Evolutionary conservation across 2,797 vertebrate genomes (phyloP).

Genomic region (Enteromius fasciolatus): DNA sequence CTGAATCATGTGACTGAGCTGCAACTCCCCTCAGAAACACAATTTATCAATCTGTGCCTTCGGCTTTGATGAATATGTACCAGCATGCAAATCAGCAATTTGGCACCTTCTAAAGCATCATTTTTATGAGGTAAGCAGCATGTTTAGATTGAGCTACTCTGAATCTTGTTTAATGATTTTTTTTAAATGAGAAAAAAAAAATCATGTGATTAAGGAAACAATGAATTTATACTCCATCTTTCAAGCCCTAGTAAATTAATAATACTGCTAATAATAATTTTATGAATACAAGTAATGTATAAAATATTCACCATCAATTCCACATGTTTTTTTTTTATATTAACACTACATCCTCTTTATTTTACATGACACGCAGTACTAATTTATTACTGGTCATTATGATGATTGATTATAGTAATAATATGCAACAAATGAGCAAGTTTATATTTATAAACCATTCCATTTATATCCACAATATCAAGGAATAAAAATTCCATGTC

Average conservation of each 20-base stretch:
- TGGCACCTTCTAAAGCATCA: slow-evolving; percentile 2
- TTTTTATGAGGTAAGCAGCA: slow-evolving; percentile 28
- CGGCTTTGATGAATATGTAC: slow-evolving; percentile 40
- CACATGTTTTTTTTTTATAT: not conserved
- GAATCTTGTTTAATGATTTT: not conserved
- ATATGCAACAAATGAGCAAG: not conserved
- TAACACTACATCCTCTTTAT: not conserved
- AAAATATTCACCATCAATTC: not conserved
- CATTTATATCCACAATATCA: not conserved
- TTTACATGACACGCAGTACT: not conserved
- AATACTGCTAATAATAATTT: not conserved
- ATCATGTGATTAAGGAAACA: not conserved
- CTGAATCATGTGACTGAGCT: slow-evolving; percentile 9
- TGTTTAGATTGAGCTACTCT: not conserved
- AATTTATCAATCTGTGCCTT: slow-evolving; percentile 35
- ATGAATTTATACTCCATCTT: not conserved
- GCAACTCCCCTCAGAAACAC: slow-evolving; percentile 9
- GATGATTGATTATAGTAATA: not conserved
- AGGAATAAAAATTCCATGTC: not conserved
- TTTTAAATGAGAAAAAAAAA: not conserved
- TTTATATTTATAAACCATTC: too few species aligned
- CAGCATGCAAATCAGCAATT: slow-evolving; percentile 1
- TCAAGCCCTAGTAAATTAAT: not conserved
- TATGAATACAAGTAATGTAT: not conserved
- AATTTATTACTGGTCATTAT: not conserved